These are phyloP conservation scores for Microctonus brassicae DNA, from an alignment of 2,888 invertebrate genomes.

Conservation along the genomic window DNA sequence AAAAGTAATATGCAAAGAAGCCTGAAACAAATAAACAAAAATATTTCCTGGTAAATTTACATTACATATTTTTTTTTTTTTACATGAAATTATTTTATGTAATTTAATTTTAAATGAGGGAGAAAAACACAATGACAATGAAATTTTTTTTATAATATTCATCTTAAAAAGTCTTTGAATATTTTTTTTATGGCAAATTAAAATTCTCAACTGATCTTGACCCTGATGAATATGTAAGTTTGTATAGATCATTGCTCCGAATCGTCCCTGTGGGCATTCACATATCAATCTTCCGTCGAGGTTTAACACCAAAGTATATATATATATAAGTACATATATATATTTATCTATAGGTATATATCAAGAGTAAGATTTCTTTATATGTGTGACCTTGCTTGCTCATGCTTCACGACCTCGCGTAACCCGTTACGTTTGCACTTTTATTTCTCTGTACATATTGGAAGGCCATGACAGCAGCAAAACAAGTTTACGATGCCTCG, in stretches of 20 bases:
- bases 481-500: conserved; percentile 59
- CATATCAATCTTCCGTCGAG: conserved; percentile 15
- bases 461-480: conserved; percentile 56
- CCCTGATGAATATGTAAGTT: conserved; percentile 29
- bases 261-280: conserved; percentile 29
- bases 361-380: conserved; percentile 36
- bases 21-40: conserved; percentile 42
- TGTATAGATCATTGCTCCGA: conserved; percentile 45
- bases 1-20: conserved; percentile 46
- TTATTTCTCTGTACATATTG: conserved; percentile 31
- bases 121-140: neutral
- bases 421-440: conserved; percentile 41
- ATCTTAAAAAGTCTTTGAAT: neutral
- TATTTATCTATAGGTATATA: too few relatives aligned
- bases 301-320: conserved; percentile 12
- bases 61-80: too few relatives aligned
- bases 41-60: too few relatives aligned
- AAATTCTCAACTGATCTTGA: conserved; percentile 38
- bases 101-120: too few relatives aligned
- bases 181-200: neutral
- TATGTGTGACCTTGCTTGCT: conserved; percentile 36
- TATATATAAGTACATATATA: neutral
- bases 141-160: neutral
- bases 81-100: too few relatives aligned
- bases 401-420: conserved; percentile 40